A percentile compares a stretch with the other conserved stretches of the same genome.
phyloP scores from a whole-genome alignment of 2,797 vertebrate species.

The Diplodus sargus region DNA sequence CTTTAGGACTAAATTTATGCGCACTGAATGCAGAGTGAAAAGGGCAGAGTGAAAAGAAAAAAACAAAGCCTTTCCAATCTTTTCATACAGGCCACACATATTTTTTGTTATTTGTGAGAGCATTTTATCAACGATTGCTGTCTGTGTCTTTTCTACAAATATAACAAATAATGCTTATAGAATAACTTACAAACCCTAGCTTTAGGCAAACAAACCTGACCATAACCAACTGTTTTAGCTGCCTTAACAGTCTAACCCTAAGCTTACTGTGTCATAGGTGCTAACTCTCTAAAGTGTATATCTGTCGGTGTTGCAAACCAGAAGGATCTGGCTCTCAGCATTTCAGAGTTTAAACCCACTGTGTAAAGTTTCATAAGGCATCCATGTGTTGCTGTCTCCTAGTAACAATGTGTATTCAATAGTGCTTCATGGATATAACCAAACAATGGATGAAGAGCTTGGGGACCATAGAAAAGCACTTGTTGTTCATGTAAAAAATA shows the following conservation, averaged over 20 bases:
- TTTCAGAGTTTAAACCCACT: constrained; percentile 12
- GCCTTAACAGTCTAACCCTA: background rate
- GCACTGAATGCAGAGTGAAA: no score
- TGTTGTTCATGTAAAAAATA: constrained; percentile 50
- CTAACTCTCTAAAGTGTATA: background rate
- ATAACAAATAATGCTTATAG: no score
- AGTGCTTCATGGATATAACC: constrained; percentile 49
- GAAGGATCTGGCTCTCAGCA: background rate
- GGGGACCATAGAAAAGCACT: constrained; percentile 12
- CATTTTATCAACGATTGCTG: no score
- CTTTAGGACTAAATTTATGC: no score
- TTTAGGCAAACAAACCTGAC: background rate
- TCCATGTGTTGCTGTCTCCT: background rate
- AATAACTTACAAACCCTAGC: no score
- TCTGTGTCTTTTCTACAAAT: no score
- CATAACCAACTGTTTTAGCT: no score
- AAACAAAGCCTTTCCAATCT: no score
- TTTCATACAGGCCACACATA: no score
- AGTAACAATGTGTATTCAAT: constrained; percentile 30
- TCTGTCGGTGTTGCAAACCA: background rate
- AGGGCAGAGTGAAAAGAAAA: no score
- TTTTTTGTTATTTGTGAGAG: no score
- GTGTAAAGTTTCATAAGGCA: constrained; percentile 11
- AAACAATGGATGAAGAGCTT: constrained; percentile 33
- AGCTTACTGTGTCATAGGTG: background rate